Evolutionary conservation across 2,888 invertebrate species (phyloP), one percentile per base, ranked within the genome.

Genomic region (Meiosimyza decipiens): DNA sequence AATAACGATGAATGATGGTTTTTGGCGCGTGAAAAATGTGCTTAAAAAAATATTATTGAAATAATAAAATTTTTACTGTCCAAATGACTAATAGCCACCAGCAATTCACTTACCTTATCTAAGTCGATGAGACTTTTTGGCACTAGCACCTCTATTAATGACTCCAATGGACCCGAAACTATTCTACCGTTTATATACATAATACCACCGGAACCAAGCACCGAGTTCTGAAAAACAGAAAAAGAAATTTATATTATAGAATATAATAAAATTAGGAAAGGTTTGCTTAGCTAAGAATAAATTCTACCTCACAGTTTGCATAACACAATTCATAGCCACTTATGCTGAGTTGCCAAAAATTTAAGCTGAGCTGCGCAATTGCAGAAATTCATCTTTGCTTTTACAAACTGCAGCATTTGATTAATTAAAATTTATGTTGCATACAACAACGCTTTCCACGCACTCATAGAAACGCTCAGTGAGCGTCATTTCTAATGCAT

Each of bases 131-230:
- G 79, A 79, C 83, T 83, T 75, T 82, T 81, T 49, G 87, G 87
- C 76, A 87, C 82, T 63, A 87, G 81, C 52, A 84, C 81, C 78
- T 87, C 85, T 71, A 85, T 78, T 47, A 87, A 79, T 66, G 87
- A 84, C 47, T 86, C 86, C 79, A 87, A 78, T 75, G 87, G 87
- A 63, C 87, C 87, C 78, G 87, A 87, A 80, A 85, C 83, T 78
- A 86, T 85, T 82, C 81, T 84, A 78, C 86, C 85, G 77, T 85
- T 84, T 83, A 84, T 83, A 77, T 87, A 86, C 85, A 87, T 83
- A 73, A 87, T 82, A 67, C 87, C 87, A 79, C 85, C 85, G 80
- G 86, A 82, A 73, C 86, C 87, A 75, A 86, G 80, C 71, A 84
- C 86, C 57, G 86, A 84, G 76, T 84, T 84, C 86, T 87, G 78